Evolutionary conservation across 2,888 invertebrate genomes (phyloP).

Genomic region (Graphium colonna): DNA sequence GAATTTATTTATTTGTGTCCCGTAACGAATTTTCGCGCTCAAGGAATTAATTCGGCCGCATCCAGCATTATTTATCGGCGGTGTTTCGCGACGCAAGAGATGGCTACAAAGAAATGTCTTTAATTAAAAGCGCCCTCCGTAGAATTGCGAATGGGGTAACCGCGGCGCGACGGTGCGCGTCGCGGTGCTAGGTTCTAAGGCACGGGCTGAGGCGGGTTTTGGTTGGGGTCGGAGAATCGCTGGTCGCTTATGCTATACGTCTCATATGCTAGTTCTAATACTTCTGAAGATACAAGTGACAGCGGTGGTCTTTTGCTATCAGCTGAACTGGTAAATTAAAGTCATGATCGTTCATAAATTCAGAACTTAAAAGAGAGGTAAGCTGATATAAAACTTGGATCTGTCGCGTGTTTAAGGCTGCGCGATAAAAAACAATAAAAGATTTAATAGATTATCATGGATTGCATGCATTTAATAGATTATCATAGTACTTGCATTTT

Average conservation of each 20-base stretch:
- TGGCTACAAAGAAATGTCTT: constrained; percentile 58
- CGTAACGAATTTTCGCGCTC: constrained; percentile 9
- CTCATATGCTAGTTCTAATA: too few species aligned
- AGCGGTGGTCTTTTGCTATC: too few species aligned
- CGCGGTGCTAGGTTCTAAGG: constrained; percentile 37
- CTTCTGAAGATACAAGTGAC: too few species aligned
- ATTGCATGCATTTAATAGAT: too few species aligned
- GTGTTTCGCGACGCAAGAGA: constrained; percentile 40
- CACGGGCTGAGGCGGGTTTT: constrained; percentile 26
- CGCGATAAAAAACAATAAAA: too few species aligned
- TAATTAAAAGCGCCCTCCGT: constrained; percentile 54
- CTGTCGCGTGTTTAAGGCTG: too few species aligned
- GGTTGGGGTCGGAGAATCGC: neutral
- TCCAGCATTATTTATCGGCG: constrained; percentile 30
- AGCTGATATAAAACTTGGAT: too few species aligned
- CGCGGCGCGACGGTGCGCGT: constrained; percentile 32
- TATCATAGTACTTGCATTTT: too few species aligned
- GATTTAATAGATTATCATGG: too few species aligned
- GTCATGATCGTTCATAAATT: too few species aligned
- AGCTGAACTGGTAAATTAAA: too few species aligned
- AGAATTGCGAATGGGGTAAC: constrained; percentile 41
- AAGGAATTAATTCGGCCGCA: constrained; percentile 17
- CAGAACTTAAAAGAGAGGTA: too few species aligned
- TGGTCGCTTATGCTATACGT: neutral
- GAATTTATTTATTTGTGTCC: neutral